These are phyloP conservation scores for Nomia melanderi DNA, from an alignment of 1,140 invertebrate species.

Conservation along the genomic window DNA sequence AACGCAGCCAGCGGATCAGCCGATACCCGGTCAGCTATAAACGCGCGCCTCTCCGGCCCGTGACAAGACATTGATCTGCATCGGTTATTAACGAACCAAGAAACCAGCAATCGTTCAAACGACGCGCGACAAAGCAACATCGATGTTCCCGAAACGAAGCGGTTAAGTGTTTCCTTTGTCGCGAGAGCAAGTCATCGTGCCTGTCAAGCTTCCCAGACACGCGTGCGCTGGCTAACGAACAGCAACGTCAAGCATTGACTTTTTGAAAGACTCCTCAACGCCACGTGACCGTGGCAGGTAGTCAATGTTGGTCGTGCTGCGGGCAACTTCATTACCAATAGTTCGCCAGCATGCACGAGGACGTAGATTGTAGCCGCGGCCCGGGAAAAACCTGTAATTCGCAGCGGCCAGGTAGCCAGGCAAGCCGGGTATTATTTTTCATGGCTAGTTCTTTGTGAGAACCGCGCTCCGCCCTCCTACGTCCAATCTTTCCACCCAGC, in stretches of 20 bases:
- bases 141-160: neutral
- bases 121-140: neutral
- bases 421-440: constrained; percentile 56
- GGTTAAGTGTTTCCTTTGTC: neutral
- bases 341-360: constrained; percentile 25
- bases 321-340: constrained; percentile 38
- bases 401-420: constrained; percentile 9
- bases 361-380: constrained; percentile 16
- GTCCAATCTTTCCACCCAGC: constrained; percentile 9
- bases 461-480: constrained; percentile 3
- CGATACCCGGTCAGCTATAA: too few species aligned
- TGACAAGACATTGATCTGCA: too few species aligned
- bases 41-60: too few species aligned
- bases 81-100: too few species aligned
- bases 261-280: constrained; percentile 46
- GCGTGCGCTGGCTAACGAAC: constrained; percentile 1
- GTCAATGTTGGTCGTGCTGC: constrained; percentile 18
- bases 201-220: neutral
- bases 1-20: constrained; percentile 3
- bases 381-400: constrained; percentile 50
- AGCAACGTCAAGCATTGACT: constrained; percentile 44
- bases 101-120: too few species aligned
- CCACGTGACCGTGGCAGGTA: constrained; percentile 19
- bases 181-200: neutral
- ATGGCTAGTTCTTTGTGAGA: constrained; percentile 53